Evolutionary conservation across 2,888 invertebrate species (phyloP).

Genomic region (Eupithecia pulchellata): DNA sequence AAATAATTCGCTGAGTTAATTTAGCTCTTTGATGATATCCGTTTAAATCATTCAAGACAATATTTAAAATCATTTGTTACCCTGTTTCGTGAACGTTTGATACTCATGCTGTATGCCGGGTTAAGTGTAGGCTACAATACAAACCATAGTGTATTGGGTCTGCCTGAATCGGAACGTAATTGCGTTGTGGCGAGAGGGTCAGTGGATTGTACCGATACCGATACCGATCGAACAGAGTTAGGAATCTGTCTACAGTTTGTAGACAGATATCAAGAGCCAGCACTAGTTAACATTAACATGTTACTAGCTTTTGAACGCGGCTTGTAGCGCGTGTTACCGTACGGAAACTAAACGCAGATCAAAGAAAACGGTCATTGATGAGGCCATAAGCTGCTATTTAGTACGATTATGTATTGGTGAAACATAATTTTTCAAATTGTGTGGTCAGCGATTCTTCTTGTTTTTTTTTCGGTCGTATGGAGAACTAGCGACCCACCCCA

Average conservation of each 20-base stretch:
- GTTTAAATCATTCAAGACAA: neutral
- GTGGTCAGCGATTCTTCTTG: no score
- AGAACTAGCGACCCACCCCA: no score
- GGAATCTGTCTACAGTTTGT: no score
- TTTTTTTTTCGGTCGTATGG: no score
- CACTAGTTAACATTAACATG: no score
- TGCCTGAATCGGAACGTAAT: conserved; percentile 24
- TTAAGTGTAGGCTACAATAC: conserved; percentile 28
- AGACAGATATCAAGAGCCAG: no score
- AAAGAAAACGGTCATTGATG: no score
- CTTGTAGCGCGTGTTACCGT: neutral
- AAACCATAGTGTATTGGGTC: conserved; percentile 25
- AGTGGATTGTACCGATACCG: conserved; percentile 7
- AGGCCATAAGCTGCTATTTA: no score
- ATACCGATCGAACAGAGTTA: neutral
- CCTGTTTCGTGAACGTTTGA: neutral
- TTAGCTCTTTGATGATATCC: neutral
- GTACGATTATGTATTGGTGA: no score
- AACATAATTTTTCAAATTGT: no score
- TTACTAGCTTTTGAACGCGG: neutral
- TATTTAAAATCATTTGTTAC: neutral
- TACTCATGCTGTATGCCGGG: conserved; percentile 3
- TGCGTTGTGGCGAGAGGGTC: conserved; percentile 31
- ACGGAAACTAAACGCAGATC: no score
- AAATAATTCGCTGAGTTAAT: neutral